These are phyloP conservation scores for Morpho helenor DNA, from an alignment of 2,888 invertebrate species.

Conservation along the genomic window DNA sequence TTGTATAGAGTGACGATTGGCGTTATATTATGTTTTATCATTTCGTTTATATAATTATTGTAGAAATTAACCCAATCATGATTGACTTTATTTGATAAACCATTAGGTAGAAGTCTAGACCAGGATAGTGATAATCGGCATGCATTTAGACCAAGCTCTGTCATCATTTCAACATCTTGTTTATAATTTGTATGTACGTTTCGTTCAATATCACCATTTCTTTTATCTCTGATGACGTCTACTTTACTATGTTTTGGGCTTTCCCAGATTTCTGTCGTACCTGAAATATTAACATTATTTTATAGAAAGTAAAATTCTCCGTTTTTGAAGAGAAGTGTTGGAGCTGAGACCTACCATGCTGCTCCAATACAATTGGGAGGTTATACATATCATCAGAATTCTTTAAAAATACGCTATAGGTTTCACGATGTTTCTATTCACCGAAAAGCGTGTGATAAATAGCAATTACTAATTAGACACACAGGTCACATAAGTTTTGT, in stretches of 20 bases:
- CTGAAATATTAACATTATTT: no score
- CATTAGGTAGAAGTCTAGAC: conserved; percentile 80
- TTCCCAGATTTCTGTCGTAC: conserved; percentile 50
- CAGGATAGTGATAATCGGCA: conserved; percentile 81
- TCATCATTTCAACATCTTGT: conserved; percentile 71
- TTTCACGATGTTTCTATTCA: no score
- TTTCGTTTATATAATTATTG: conserved; percentile 80
- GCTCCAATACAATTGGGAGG: no score
- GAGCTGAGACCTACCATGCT: no score
- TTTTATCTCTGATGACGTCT: conserved; percentile 37
- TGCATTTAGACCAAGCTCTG: conserved; percentile 60
- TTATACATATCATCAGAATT: no score
- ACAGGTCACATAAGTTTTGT: no score
- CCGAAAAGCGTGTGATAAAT: background rate
- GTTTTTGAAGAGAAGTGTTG: background rate
- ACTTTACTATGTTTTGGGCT: conserved; percentile 46
- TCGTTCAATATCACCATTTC: conserved; percentile 78
- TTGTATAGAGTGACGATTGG: conserved; percentile 79
- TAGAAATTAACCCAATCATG: conserved; percentile 82
- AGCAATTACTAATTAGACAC: no score
- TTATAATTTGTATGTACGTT: conserved; percentile 81
- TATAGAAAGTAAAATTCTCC: conserved; percentile 28
- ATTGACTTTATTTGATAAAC: conserved; percentile 69
- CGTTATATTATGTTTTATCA: conserved; percentile 78
- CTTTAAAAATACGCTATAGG: no score